phyloP scores from a whole-genome alignment of 2,113 vertebrate species.

The Tachycineta bicolor region DNA sequence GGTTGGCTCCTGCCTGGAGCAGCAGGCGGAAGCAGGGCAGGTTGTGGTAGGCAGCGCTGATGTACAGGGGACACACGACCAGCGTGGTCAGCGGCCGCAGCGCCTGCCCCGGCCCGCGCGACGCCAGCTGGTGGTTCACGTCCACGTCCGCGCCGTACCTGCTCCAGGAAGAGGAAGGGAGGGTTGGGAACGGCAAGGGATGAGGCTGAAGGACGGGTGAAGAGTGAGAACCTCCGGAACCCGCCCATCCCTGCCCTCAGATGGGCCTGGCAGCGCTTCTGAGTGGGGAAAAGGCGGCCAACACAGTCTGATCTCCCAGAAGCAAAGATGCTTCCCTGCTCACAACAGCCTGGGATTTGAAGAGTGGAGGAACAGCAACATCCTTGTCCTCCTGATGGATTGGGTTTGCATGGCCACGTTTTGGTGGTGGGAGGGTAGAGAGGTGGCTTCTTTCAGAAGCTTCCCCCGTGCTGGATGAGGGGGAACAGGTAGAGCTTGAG shows the following conservation, averaged over 20 bases:
- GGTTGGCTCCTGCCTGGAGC: constrained; percentile 89
- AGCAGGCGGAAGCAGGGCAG: constrained; percentile 89
- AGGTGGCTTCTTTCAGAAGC: too few relatives aligned
- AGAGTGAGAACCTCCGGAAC: not conserved
- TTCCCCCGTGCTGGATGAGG: not conserved
- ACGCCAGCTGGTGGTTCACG: constrained; percentile 84
- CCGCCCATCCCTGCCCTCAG: not conserved
- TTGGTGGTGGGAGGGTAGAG: not conserved
- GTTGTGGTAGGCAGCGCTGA: constrained; percentile 93
- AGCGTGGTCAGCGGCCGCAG: constrained; percentile 87
- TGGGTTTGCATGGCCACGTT: not conserved
- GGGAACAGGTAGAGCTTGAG: not conserved
- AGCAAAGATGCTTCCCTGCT: not conserved
- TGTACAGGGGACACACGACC: constrained; percentile 92
- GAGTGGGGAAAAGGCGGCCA: fast-evolving
- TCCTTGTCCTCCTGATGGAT: not conserved
- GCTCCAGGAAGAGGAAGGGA: not conserved
- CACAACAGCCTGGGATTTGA: not conserved
- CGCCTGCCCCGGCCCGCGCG: constrained; percentile 68
- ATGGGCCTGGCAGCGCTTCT: not conserved
- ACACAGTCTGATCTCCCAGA: not conserved
- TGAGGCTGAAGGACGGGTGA: not conserved
- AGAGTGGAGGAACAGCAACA: not conserved
- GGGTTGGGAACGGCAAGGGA: not conserved
- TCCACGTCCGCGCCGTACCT: constrained; percentile 92